Conservation (phyloP, 2,113 vertebrate genomes). For the Trichechus manatus region DNA sequence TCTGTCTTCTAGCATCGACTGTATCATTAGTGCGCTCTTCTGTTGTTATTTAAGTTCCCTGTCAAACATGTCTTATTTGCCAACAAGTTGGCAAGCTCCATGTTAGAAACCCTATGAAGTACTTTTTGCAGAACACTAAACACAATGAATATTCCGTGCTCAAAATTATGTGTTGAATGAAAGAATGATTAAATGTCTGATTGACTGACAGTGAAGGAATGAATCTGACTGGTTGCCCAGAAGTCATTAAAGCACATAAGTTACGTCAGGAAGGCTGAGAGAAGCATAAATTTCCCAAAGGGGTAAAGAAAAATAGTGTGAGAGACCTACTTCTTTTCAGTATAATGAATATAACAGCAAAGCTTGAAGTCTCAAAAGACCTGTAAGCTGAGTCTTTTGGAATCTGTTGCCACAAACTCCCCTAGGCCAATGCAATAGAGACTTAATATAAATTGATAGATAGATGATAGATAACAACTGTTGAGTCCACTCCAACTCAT, state of each 20-base stretch:
- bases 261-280: neutral
- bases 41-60: neutral
- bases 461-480: neutral
- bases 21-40: neutral
- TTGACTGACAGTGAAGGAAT: constrained; percentile 10
- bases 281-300: constrained; percentile 23
- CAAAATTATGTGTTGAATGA: constrained; percentile 39
- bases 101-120: neutral
- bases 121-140: neutral
- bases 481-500: too few relatives aligned
- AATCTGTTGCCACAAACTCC: neutral
- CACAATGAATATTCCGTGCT: constrained; percentile 12
- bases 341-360: neutral
- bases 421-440: neutral
- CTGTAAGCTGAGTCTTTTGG: neutral
- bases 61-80: neutral
- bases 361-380: neutral
- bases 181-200: constrained; percentile 20
- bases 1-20: neutral
- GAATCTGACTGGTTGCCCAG: constrained; percentile 34
- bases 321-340: neutral
- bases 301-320: neutral
- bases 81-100: neutral
- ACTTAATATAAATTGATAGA: neutral
- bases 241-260: constrained; percentile 36